A percentile compares a stretch with the other conserved stretches of the same genome.
Evolutionary conservation across 2,113 vertebrate species (phyloP).

Genomic region (Brachyhypopomus occidentalis): DNA sequence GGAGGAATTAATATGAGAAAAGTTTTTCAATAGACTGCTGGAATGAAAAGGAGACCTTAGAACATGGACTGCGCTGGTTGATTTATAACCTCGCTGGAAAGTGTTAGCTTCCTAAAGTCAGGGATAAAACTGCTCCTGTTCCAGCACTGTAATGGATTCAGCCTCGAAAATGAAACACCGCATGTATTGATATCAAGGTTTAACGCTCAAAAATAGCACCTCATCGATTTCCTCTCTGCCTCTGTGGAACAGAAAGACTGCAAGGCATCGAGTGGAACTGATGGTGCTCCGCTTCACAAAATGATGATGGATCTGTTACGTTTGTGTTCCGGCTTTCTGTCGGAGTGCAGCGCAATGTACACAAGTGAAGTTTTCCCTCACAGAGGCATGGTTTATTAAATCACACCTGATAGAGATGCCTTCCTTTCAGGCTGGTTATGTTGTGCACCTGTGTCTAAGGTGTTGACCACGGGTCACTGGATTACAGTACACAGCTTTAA

Average conservation of each 20-base stretch:
- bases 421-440: conserved; percentile 8
- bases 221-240: conserved; percentile 56
- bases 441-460: background rate
- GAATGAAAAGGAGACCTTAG: conserved; percentile 13
- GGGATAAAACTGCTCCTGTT: conserved; percentile 46
- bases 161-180: conserved; percentile 52
- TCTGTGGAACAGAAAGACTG: conserved; percentile 36
- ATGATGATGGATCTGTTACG: conserved; percentile 50
- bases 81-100: conserved; percentile 43
- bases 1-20: conserved; percentile 35
- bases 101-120: conserved; percentile 25
- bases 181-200: conserved; percentile 59
- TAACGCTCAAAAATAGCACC: conserved; percentile 58
- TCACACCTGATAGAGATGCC: conserved; percentile 43
- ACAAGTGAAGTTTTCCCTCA: conserved; percentile 36
- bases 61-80: background rate
- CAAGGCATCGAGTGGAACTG: conserved; percentile 38
- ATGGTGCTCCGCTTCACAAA: conserved; percentile 44
- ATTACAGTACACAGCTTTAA: conserved; percentile 32
- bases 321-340: conserved; percentile 40
- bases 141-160: conserved; percentile 51
- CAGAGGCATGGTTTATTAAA: conserved; percentile 43
- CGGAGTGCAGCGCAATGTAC: conserved; percentile 21
- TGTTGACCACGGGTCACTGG: conserved; percentile 9
- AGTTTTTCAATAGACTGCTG: conserved; percentile 43